phyloP scores from a whole-genome alignment of 2,113 vertebrate species.

The Turnix velox region DNA sequence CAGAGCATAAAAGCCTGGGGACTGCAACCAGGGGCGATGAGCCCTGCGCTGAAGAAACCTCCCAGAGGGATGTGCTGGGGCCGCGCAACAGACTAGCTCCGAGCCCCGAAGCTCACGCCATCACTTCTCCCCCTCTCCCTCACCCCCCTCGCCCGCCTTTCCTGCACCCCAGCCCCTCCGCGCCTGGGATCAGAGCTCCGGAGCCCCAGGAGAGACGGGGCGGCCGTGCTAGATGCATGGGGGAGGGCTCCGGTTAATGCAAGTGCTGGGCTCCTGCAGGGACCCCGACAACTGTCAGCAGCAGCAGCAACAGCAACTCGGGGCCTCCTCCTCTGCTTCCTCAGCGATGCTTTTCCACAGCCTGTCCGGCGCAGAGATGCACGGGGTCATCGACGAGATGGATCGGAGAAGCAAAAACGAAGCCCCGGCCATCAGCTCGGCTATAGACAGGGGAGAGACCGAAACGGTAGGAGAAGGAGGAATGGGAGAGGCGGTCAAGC shows the following conservation, averaged over 20 bases:
- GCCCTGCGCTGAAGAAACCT: conserved; percentile 48
- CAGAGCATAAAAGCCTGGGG: conserved; percentile 41
- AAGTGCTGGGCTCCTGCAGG: conserved; percentile 81
- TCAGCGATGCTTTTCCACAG: conserved; percentile 96
- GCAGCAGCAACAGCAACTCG: conserved; percentile 24
- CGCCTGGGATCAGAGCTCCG: conserved; percentile 60
- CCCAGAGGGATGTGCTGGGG: conserved; percentile 43
- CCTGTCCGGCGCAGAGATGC: conserved; percentile 94
- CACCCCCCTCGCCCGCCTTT: neutral
- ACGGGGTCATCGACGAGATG: conserved; percentile 97
- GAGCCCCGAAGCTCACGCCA: conserved; percentile 35
- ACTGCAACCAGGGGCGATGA: conserved; percentile 61
- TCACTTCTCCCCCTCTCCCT: conserved; percentile 21
- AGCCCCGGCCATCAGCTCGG: conserved; percentile 94
- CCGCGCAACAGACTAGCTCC: conserved; percentile 41
- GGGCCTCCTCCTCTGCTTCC: conserved; percentile 59
- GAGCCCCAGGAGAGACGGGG: conserved; percentile 56
- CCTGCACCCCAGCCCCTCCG: conserved; percentile 37
- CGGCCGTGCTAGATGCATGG: conserved; percentile 68
- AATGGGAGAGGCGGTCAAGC: neutral
- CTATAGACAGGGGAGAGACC: conserved; percentile 96
- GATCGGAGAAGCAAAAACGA: conserved; percentile 94
- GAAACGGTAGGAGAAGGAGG: conserved; percentile 88
- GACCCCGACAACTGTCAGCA: conserved; percentile 62
- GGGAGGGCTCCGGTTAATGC: conserved; percentile 80